Evolutionary conservation across 2,113 vertebrate genomes (phyloP).

Genomic region (Odobenus rosmarus): DNA sequence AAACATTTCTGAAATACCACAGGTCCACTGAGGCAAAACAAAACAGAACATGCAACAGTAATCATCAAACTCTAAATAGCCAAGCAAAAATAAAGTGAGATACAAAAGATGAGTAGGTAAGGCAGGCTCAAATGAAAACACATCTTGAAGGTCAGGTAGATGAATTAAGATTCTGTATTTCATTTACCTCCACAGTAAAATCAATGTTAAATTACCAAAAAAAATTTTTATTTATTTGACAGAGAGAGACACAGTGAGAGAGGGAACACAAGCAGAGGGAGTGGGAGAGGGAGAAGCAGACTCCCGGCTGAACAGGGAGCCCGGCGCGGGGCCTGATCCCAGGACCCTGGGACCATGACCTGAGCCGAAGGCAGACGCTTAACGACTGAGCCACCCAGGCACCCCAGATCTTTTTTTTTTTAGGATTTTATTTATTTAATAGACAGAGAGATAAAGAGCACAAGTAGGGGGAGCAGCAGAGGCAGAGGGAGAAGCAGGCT

Average conservation of each 20-base stretch:
- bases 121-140: neutral
- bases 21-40: neutral
- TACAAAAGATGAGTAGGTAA: neutral
- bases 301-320: too few relatives aligned
- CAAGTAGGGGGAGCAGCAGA: neutral
- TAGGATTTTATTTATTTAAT: neutral
- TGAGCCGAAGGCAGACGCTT: too few relatives aligned
- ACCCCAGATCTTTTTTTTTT: neutral
- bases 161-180: neutral
- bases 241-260: too few relatives aligned
- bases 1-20: neutral
- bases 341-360: too few relatives aligned
- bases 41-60: neutral
- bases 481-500: neutral
- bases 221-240: neutral
- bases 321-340: too few relatives aligned
- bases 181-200: neutral
- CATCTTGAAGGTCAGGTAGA: neutral
- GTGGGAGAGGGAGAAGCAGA: too few relatives aligned
- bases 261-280: too few relatives aligned
- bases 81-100: slow-evolving; percentile 14
- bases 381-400: too few relatives aligned
- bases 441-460: neutral
- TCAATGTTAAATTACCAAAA: neutral
- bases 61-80: neutral